Base-by-base conservation (phyloP, 2,113 vertebrate species). In the Pedetes capensis region DNA sequence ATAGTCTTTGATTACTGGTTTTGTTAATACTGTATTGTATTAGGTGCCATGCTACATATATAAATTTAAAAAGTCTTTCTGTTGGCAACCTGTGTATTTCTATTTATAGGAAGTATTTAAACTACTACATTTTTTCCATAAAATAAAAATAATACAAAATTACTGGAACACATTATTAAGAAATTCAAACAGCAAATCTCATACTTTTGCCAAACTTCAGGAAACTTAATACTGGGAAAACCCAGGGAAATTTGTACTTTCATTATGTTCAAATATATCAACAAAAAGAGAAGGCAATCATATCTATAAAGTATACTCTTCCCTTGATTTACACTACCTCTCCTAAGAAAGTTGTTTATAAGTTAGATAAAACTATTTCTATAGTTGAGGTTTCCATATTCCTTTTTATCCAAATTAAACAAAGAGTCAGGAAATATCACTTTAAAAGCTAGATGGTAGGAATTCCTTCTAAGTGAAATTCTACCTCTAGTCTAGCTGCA, bases 21-120 rank as follows among this genome's bases (percentile, higher is more conserved):
- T 61, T 76, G 69, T 44, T 69, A 64, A 93, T n/a, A n/a, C n/a
- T n/a, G n/a, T n/a, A n/a, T n/a, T n/a, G n/a, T n/a, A n/a, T n/a
- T n/a, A n/a, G n/a, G n/a, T n/a, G n/a, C n/a, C n/a, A n/a, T 22
- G 37, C 64, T 69, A 22, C 27, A 64, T 92, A 42, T 23, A 95
- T 87, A 92, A 95, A 25, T 93, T 79, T 84, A 47, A 84, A 95
- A 89, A 78, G 16, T 7, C 20, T 90, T 89, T 96, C 47, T 84
- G 8, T 84, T 93, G 71, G 64, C 51, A 91, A 93, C 59, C 25
- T 16, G 3, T 59, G 34, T 76, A 83, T 47, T 94, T 88, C 75
- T 93, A 55, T 83, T 89, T 87, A 78, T 69, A 79, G 64, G 8
- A 82, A 74, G 0, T 72, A 93, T 84, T 88, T 84, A 76, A 88